These are phyloP conservation scores for Myopa testacea DNA, from an alignment of 2,888 invertebrate species.

Conservation along the genomic window DNA sequence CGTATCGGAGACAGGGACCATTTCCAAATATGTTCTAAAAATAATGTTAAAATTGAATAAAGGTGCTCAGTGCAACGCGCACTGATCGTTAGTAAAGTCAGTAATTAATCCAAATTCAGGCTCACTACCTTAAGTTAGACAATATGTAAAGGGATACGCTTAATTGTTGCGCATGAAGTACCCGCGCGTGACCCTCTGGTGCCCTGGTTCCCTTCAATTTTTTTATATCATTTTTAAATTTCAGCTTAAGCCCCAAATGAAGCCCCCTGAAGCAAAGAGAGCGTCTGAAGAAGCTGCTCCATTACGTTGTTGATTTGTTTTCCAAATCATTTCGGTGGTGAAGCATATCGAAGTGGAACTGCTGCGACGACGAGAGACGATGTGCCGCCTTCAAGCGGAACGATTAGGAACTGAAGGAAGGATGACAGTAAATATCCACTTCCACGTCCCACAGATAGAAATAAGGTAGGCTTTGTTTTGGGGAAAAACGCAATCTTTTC, in stretches of 20 bases:
- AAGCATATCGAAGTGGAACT: conserved; percentile 30
- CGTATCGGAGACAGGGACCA: too few relatives aligned
- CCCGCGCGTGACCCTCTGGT: too few relatives aligned
- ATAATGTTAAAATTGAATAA: too few relatives aligned
- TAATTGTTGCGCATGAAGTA: conserved; percentile 55
- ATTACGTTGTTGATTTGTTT: conserved; percentile 64
- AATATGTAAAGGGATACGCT: conserved; percentile 50
- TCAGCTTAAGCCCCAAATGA: conserved; percentile 59
- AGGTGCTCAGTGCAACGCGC: too few relatives aligned
- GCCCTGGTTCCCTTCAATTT: not conserved
- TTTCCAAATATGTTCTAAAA: too few relatives aligned
- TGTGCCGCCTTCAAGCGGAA: too few relatives aligned
- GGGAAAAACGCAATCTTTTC: not conserved
- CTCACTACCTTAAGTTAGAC: too few relatives aligned
- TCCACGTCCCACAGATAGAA: not conserved
- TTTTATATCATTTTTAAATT: conserved; percentile 47
- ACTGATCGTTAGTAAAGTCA: too few relatives aligned
- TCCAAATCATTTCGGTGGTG: conserved; percentile 38
- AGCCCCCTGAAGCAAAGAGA: conserved; percentile 56
- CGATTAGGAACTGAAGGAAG: not conserved
- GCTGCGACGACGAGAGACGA: not conserved
- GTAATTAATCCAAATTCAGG: too few relatives aligned
- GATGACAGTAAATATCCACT: too few relatives aligned
- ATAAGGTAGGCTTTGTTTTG: not conserved
- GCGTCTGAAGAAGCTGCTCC: conserved; percentile 60